These are phyloP conservation scores for Hycleus phaleratus DNA, from an alignment of 1,140 invertebrate species.

Conservation along the genomic window DNA sequence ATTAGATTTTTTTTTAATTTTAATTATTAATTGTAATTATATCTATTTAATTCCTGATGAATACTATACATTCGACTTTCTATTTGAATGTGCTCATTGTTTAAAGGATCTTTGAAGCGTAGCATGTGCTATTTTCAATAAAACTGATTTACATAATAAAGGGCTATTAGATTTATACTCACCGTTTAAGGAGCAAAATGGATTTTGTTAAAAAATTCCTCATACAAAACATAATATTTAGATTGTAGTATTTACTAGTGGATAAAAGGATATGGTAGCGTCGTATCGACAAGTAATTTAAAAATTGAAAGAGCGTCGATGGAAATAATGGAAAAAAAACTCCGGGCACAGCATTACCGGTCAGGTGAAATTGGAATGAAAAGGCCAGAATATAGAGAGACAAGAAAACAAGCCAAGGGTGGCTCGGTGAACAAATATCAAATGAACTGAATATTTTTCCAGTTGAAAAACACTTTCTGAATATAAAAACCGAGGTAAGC, in stretches of 20 bases:
- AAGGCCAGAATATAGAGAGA: constrained; percentile 18
- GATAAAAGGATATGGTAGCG: neutral
- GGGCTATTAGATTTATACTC: too few species aligned
- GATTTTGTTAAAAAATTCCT: constrained; percentile 5
- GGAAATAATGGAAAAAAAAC: neutral
- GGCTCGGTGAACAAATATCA: constrained; percentile 30
- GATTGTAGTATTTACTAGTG: too few species aligned
- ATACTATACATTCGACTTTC: neutral
- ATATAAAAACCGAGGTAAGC: constrained; percentile 34
- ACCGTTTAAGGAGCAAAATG: too few species aligned
- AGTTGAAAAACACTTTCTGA: constrained; percentile 35
- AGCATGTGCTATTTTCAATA: too few species aligned
- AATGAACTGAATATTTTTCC: constrained; percentile 40
- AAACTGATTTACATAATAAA: too few species aligned
- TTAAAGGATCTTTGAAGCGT: neutral
- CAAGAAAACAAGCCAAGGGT: constrained; percentile 31
- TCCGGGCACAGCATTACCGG: neutral
- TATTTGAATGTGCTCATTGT: constrained; percentile 3
- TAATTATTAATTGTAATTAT: too few species aligned
- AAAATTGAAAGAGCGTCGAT: neutral
- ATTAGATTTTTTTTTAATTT: neutral
- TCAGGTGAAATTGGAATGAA: constrained; percentile 24
- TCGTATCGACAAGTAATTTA: neutral
- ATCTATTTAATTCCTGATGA: too few species aligned
- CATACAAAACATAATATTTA: neutral